Evolutionary conservation across 2,113 vertebrate species (phyloP).

Genomic region (Apus apus): DNA sequence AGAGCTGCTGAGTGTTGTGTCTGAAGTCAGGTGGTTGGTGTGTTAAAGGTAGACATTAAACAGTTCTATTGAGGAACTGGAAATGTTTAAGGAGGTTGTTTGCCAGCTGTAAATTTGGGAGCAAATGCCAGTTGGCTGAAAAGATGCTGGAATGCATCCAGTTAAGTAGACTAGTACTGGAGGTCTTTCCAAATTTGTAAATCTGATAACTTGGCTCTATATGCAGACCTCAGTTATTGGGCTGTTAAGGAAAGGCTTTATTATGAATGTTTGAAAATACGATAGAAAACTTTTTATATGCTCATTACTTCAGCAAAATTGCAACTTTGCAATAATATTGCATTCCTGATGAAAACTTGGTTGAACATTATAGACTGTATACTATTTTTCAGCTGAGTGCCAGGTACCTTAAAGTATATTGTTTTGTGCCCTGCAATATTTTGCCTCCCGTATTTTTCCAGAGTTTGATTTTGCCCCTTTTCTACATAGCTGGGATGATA

Average conservation of each 20-base stretch:
- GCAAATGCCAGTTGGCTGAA: slow-evolving; percentile 77
- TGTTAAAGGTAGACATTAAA: slow-evolving; percentile 82
- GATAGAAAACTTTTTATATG: slow-evolving; percentile 24
- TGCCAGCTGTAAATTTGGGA: slow-evolving; percentile 83
- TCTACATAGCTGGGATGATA: neutral
- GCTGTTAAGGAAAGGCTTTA: slow-evolving; percentile 22
- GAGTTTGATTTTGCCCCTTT: neutral
- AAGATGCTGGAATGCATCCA: slow-evolving; percentile 74
- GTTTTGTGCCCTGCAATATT: neutral
- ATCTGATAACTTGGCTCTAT: slow-evolving; percentile 54
- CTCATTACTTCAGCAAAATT: slow-evolving; percentile 48
- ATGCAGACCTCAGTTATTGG: slow-evolving; percentile 8
- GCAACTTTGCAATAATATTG: neutral
- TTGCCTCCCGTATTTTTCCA: neutral
- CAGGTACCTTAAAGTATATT: neutral
- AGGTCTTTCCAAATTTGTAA: slow-evolving; percentile 75
- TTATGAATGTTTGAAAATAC: neutral
- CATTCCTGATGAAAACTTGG: neutral
- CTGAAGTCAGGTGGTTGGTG: slow-evolving; percentile 80
- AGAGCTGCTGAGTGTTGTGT: slow-evolving; percentile 78
- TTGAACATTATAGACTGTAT: neutral
- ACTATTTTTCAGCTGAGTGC: neutral
- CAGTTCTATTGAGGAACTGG: slow-evolving; percentile 76
- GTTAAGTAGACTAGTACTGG: slow-evolving; percentile 76
- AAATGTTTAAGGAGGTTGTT: slow-evolving; percentile 73